Evolutionary conservation across 2,113 vertebrate genomes (phyloP).

Genomic region (Barbus barbus): DNA sequence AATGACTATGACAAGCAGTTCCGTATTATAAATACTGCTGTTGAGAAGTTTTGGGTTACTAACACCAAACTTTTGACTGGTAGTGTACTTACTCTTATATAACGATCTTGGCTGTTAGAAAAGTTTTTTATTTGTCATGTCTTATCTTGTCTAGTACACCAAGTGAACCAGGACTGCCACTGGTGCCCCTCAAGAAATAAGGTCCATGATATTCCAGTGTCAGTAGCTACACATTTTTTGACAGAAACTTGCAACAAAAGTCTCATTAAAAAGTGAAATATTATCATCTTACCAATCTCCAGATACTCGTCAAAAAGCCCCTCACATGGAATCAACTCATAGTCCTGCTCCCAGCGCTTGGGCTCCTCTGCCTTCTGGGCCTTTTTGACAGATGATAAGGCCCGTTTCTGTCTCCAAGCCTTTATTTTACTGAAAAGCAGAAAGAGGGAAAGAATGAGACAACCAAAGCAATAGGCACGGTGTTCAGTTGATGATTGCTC

Average conservation of each 20-base stretch:
- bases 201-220: not conserved
- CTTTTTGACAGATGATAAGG: constrained; percentile 66
- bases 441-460: not conserved
- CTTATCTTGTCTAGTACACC: not conserved
- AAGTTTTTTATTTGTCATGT: not conserved
- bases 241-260: not conserved
- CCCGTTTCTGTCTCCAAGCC: constrained; percentile 73
- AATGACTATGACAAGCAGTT: no score
- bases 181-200: not conserved
- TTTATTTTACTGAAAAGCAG: constrained; percentile 75
- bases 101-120: not conserved
- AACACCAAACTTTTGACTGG: no score
- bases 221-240: not conserved
- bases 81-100: no score
- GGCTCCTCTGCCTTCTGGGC: constrained; percentile 63
- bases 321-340: constrained; percentile 74
- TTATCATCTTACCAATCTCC: constrained; percentile 72
- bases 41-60: no score
- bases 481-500: not conserved
- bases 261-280: not conserved
- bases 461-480: not conserved
- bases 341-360: constrained; percentile 76
- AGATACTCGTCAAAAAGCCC: constrained; percentile 81
- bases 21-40: no score
- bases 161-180: not conserved